Conservation (phyloP, 2,113 vertebrate genomes). For the Ramphastos sulfuratus region DNA sequence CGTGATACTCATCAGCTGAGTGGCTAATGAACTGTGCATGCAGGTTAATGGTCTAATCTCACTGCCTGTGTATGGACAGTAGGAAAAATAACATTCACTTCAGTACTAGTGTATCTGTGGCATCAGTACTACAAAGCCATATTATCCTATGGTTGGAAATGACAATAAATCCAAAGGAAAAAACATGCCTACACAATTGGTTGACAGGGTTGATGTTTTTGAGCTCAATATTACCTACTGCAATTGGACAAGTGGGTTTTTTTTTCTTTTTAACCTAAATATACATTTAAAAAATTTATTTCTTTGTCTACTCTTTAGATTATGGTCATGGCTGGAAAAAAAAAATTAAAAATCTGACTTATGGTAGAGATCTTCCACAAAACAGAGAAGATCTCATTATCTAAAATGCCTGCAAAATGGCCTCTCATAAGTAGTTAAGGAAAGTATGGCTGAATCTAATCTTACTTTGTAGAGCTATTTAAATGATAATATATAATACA, state of each 20-base stretch:
- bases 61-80: constrained; percentile 84
- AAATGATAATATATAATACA: constrained; percentile 58
- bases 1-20: constrained; percentile 32
- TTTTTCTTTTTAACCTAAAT: neutral
- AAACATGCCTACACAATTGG: constrained; percentile 14
- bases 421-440: constrained; percentile 44
- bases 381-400: constrained; percentile 44
- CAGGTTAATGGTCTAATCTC: constrained; percentile 79
- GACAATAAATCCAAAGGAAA: constrained; percentile 39
- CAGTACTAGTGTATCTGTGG: constrained; percentile 50
- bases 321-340: neutral
- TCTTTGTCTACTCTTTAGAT: constrained; percentile 52
- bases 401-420: constrained; percentile 37
- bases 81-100: constrained; percentile 77
- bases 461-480: constrained; percentile 63
- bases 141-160: constrained; percentile 64
- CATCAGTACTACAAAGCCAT: constrained; percentile 66
- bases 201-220: neutral
- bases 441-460: constrained; percentile 68
- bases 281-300: constrained; percentile 35
- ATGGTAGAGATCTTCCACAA: constrained; percentile 42
- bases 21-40: constrained; percentile 70
- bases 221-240: neutral
- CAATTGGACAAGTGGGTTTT: constrained; percentile 40
- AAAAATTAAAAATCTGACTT: neutral